Evolutionary conservation across 2,113 vertebrate genomes (phyloP), one percentile per base, ranked within the genome.

Genomic region (Ramphastos sulfuratus): DNA sequence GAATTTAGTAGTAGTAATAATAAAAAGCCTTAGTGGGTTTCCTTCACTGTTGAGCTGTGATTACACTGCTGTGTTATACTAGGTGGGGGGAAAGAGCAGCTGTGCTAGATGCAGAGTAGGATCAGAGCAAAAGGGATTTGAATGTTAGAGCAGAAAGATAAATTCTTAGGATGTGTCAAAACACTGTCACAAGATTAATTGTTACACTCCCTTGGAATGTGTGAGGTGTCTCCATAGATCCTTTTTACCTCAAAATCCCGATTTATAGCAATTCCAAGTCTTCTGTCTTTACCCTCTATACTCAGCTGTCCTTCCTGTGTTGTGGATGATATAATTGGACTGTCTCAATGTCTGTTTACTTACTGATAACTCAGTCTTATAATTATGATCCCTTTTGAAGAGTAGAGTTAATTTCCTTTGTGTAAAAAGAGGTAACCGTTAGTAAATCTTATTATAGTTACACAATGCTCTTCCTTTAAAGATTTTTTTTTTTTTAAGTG

Each of bases 331-430:
- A 16, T 20, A 60, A 15, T 54, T 2, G 5, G 9, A 9, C 61
- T 86, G 54, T 94, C 61, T 91, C 30, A 58, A 21, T 83, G 64
- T 72, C 61, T 91, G 19, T 87, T 94, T 90, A 33, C 66, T 87
- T 85, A 64, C 56, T 88, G 82, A 52, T 87, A 91, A 90, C 55
- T 94, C 66, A 59, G 65, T 72, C 54, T 78, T 85, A 56, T 81
- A 80, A 71, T 67, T 94, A 81, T 86, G 82, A 59, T 85, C 31
- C 65, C 16, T 88, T 94, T 75, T 90, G 65, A 88, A 80, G 73
- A 58, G 10, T 58, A 46, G 39, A 18, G 56, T 77, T 94, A 30
- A 55, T 61, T 96, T 93, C 69, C 33, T 91, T 48, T 50, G 13
- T 84, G 52, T 85, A 83, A 85, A 90, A 91, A 75, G 60, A 75